phyloP scores from a whole-genome alignment of 2,888 invertebrate genomes.

The Lysandra bellargus region DNA sequence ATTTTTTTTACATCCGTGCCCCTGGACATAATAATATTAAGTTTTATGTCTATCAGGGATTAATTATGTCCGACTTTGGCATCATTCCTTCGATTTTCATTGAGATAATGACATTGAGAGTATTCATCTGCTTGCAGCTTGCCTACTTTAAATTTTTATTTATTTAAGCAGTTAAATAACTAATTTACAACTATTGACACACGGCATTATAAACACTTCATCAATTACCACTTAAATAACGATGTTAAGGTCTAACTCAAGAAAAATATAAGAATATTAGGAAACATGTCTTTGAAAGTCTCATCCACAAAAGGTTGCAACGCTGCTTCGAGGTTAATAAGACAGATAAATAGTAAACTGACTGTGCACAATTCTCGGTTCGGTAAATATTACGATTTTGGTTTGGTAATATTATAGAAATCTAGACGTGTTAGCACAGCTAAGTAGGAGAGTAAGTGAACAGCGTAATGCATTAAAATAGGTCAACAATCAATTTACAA shows the following conservation, averaged over 20 bases:
- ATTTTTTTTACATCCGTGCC: too few species aligned
- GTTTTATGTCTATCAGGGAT: too few species aligned
- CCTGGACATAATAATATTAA: too few species aligned
- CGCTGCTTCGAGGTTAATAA: slow-evolving; percentile 34
- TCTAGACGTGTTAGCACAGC: slow-evolving; percentile 2
- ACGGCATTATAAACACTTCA: not conserved
- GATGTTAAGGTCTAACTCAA: not conserved
- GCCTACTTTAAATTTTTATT: not conserved
- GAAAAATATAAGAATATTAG: slow-evolving; percentile 7
- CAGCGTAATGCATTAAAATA: not conserved
- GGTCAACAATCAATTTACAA: not conserved
- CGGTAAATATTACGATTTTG: slow-evolving; percentile 35
- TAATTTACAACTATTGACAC: not conserved
- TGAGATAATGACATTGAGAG: too few species aligned
- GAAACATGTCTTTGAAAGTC: slow-evolving; percentile 2
- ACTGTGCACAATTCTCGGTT: not conserved
- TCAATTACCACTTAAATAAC: not conserved
- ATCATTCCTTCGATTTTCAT: too few species aligned
- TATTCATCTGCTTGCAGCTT: too few species aligned
- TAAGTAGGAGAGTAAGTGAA: not conserved
- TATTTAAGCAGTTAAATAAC: not conserved
- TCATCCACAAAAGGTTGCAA: slow-evolving; percentile 24
- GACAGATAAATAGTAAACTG: slow-evolving; percentile 33
- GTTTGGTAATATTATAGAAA: slow-evolving; percentile 33
- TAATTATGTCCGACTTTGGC: too few species aligned